phyloP scores from a whole-genome alignment of 2,797 vertebrate species.

The Lutra lutra region DNA sequence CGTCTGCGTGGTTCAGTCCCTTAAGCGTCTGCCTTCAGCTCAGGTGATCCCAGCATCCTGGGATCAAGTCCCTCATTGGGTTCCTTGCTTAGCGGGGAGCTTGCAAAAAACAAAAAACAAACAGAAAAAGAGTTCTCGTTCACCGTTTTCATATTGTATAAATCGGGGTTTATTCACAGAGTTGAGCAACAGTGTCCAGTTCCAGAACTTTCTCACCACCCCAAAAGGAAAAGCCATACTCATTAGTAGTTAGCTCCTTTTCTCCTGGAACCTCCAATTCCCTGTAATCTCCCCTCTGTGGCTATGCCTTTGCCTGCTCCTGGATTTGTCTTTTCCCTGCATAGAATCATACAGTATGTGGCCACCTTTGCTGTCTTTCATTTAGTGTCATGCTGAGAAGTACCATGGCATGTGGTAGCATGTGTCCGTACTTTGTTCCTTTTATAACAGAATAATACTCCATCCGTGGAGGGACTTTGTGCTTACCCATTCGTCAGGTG shows the following conservation, averaged over 20 bases:
- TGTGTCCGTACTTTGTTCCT: rapidly evolving
- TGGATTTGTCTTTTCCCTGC: rapidly evolving
- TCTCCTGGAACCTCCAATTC: background rate
- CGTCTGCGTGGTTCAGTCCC: background rate
- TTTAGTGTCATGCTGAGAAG: background rate
- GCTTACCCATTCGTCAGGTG: rapidly evolving
- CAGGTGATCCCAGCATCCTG: background rate
- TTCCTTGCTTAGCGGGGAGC: background rate
- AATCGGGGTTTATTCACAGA: background rate
- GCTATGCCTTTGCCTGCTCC: rapidly evolving
- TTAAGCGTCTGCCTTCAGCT: background rate
- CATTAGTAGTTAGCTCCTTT: background rate
- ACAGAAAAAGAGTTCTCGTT: background rate
- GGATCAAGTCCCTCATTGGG: background rate
- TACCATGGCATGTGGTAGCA: rapidly evolving
- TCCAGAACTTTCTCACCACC: background rate
- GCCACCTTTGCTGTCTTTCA: background rate
- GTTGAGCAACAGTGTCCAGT: background rate
- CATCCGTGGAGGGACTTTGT: rapidly evolving
- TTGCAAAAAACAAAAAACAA: too few species aligned
- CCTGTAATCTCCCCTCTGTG: rapidly evolving
- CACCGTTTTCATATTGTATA: background rate
- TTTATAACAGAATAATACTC: rapidly evolving
- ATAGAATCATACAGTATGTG: rapidly evolving
- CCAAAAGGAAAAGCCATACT: background rate